phyloP scores from a whole-genome alignment of 1,140 invertebrate genomes.

The Brachionus manjavacas region DNA sequence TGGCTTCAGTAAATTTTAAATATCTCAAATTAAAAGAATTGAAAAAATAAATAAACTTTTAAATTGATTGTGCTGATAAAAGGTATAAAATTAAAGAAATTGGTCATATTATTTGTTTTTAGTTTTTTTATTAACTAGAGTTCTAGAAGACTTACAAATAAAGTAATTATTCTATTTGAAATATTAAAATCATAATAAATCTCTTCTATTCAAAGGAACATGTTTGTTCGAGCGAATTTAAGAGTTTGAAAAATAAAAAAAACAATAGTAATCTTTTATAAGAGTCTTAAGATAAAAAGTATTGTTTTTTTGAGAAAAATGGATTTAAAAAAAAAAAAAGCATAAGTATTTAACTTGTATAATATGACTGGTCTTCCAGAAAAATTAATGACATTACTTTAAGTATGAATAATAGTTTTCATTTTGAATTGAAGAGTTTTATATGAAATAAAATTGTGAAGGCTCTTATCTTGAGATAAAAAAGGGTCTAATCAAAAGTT shows the following conservation, averaged over 20 bases:
- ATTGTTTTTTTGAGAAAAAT: not conserved
- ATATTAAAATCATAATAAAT: not conserved
- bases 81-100: not conserved
- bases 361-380: not conserved
- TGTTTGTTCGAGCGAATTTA: not conserved
- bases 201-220: not conserved
- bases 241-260: not conserved
- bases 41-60: constrained; percentile 1
- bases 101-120: not conserved
- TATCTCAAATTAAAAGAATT: not conserved
- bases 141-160: not conserved
- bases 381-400: not conserved
- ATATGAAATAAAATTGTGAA: not conserved
- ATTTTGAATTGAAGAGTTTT: not conserved
- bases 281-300: not conserved
- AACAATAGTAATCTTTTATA: not conserved
- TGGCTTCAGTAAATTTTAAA: not conserved
- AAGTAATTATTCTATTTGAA: constrained; percentile 2
- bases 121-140: not conserved
- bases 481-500: not conserved
- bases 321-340: too few species aligned
- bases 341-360: not conserved
- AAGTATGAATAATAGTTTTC: not conserved
- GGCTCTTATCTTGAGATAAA: not conserved
- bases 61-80: not conserved